Percentiles rank a stretch among this genome's conserved stretches.
Evolutionary conservation across 2,888 invertebrate species (phyloP).

Genomic region (Parochlus steinenii): DNA sequence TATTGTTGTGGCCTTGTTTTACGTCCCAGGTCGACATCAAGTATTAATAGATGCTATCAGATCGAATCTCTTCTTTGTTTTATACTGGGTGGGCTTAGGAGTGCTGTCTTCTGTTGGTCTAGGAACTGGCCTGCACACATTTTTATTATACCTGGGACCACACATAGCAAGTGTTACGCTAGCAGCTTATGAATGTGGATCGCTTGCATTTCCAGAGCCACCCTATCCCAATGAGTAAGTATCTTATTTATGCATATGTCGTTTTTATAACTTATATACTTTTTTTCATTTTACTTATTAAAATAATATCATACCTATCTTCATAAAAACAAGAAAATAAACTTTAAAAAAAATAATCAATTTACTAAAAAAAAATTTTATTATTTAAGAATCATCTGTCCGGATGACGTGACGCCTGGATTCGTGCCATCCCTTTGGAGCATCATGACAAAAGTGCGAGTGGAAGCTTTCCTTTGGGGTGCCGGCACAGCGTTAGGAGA

Average conservation of each 20-base stretch:
- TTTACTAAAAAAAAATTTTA: slow-evolving; percentile 9
- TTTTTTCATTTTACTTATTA: slow-evolving; percentile 7
- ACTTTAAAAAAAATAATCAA: slow-evolving; percentile 5
- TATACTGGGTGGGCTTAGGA: slow-evolving; percentile 86
- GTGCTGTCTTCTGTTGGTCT: slow-evolving; percentile 94
- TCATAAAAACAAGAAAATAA: slow-evolving; percentile 3
- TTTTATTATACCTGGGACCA: slow-evolving; percentile 95
- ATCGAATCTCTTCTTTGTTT: slow-evolving; percentile 30
- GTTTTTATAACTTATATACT: slow-evolving; percentile 3
- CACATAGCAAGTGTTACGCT: slow-evolving; percentile 96
- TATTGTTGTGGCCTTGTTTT: slow-evolving; percentile 25
- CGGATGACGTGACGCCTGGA: slow-evolving; percentile 44
- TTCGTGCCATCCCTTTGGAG: slow-evolving; percentile 68
- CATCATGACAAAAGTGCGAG: slow-evolving; percentile 86
- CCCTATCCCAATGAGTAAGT: slow-evolving; percentile 94
- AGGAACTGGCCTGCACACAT: slow-evolving; percentile 97
- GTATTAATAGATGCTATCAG: slow-evolving; percentile 24
- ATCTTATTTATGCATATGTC: slow-evolving; percentile 6
- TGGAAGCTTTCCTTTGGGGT: slow-evolving; percentile 97
- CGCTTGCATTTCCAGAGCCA: slow-evolving; percentile 88
- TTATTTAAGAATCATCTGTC: slow-evolving; percentile 72
- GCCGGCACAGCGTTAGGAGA: slow-evolving; percentile 97
- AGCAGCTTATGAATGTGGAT: slow-evolving; percentile 94
- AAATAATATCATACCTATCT: slow-evolving; percentile 1
- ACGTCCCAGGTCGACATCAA: slow-evolving; percentile 29